phyloP scores from a whole-genome alignment of 2,113 vertebrate species.

The Psettodes erumei region DNA sequence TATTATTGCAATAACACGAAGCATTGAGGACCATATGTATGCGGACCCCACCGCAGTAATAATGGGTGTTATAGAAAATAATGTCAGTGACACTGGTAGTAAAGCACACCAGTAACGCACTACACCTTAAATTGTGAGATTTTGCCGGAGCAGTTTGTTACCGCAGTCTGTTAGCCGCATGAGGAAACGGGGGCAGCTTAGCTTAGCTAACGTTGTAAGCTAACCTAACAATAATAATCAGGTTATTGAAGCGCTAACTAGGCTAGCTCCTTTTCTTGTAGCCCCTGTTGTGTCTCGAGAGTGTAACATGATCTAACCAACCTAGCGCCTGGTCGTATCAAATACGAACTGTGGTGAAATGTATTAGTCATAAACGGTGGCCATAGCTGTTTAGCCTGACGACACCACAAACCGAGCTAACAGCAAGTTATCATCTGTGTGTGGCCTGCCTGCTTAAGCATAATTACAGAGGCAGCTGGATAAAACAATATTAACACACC shows the following conservation, averaged over 20 bases:
- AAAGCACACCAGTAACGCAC: fast-evolving
- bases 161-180: background rate
- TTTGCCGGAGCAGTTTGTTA: constrained; percentile 3
- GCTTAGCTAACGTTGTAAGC: constrained; percentile 27
- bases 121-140: background rate
- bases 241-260: background rate
- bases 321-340: fast-evolving
- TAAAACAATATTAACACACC: background rate
- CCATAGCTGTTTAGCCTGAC: background rate
- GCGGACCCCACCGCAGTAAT: background rate
- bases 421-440: constrained; percentile 39
- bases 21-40: background rate
- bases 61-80: fast-evolving
- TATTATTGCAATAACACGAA: background rate
- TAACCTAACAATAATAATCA: constrained; percentile 42
- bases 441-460: background rate
- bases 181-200: background rate
- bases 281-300: fast-evolving
- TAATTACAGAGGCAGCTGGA: background rate
- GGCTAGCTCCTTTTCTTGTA: background rate
- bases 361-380: background rate
- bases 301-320: background rate
- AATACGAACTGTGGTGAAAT: background rate
- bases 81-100: fast-evolving
- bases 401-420: background rate